Percentiles rank a stretch among this genome's conserved stretches.
phyloP scores from a whole-genome alignment of 2,113 vertebrate species.

The Bubo blakistoni region DNA sequence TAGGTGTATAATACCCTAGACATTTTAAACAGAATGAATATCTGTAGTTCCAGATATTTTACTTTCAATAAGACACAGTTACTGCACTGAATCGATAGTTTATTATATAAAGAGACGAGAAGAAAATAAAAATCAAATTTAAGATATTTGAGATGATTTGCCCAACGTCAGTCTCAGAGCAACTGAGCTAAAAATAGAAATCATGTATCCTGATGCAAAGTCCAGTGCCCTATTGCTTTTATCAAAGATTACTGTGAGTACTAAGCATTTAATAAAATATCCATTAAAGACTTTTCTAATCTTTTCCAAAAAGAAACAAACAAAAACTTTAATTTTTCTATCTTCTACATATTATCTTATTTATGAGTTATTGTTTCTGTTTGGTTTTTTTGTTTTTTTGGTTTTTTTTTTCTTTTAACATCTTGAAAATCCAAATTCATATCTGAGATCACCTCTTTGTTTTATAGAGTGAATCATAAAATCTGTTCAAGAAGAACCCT shows the following conservation, averaged over 20 bases:
- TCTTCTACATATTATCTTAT: neutral
- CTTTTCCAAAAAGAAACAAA: neutral
- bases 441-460: neutral
- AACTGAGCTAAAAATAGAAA: neutral
- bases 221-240: neutral
- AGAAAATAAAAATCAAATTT: neutral
- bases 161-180: neutral
- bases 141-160: neutral
- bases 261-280: neutral
- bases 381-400: neutral
- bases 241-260: neutral
- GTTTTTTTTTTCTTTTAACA: neutral
- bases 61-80: neutral
- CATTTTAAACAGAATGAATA: neutral
- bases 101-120: neutral
- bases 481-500: neutral
- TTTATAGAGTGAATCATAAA: neutral
- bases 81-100: neutral
- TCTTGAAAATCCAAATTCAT: neutral
- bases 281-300: neutral
- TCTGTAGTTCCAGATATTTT: neutral
- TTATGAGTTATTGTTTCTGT: neutral
- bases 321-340: neutral
- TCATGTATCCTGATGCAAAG: neutral
- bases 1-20: neutral